phyloP scores from a whole-genome alignment of 2,113 vertebrate genomes.

The Alectura lathami region DNA sequence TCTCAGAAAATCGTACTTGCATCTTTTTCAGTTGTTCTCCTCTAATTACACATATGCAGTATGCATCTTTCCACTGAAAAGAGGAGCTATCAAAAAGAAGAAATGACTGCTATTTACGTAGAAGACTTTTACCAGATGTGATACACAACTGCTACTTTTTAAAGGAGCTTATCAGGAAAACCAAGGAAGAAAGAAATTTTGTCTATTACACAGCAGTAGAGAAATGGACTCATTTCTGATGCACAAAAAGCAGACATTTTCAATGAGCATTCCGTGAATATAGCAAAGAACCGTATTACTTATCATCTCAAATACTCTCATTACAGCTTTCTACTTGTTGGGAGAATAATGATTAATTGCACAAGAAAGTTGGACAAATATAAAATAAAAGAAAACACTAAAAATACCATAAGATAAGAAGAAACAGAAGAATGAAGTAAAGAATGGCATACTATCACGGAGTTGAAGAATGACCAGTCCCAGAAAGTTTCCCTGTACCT shows the following conservation, averaged over 20 bases:
- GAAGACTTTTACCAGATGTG: background rate
- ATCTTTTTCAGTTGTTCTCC: background rate
- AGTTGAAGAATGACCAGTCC: conserved; percentile 46
- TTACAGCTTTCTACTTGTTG: background rate
- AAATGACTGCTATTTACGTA: background rate
- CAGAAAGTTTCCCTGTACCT: conserved; percentile 42
- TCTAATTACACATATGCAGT: background rate
- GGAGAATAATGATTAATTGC: background rate
- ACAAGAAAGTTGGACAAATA: background rate
- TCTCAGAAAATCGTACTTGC: background rate
- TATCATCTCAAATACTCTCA: background rate
- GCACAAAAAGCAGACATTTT: background rate
- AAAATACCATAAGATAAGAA: conserved; percentile 32
- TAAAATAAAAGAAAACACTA: background rate
- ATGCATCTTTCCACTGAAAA: background rate
- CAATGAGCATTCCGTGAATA: background rate
- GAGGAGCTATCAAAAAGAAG: background rate
- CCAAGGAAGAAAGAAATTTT: background rate
- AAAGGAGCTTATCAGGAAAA: background rate
- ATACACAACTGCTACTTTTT: background rate
- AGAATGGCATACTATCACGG: background rate
- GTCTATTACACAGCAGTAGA: background rate
- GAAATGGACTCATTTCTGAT: background rate
- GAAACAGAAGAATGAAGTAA: conserved; percentile 9
- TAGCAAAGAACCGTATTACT: background rate